Base-by-base conservation (phyloP, 2,888 invertebrate genomes). In the Lamellibrachia satsuma region DNA sequence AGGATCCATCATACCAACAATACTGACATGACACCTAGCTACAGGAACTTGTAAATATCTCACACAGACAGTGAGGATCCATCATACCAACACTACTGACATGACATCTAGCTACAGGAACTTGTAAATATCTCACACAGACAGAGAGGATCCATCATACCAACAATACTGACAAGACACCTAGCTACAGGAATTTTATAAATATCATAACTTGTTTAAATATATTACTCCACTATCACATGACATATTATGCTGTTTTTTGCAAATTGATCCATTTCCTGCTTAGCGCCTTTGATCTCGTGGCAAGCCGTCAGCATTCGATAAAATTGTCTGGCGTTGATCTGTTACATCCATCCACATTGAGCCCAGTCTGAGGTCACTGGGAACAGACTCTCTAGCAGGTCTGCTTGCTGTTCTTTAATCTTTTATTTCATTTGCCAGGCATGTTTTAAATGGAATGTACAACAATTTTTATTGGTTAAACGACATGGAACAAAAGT, bases 231-330 rank as follows among this genome's bases (percentile, higher is more conserved):
- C 22, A 75, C 75, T 75, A 75, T 75, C 75, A 75, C 75, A 75
- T 75, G 75, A 22, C 75, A 15, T 75, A 75, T 75, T 75, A 75
- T 75, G 75, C 75, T 22, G 75, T 75, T 15, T 22, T 22, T 22
- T 75, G 75, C 75, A 75, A 75, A 75, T 75, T 75, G 75, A 75
- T 75, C 75, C 15, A 75, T 75, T 75, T 75, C 75, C 22, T 75
- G 75, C 22, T 15, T 6, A 75, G 22, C n/a, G 1, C 2, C 75
- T 75, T 75, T 75, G 75, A 75, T 75, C 75, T 4, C 22, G 22
- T 22, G 4, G 75, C 75, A 22, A 22, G 75, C 75, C 75, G n/a
- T 75, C 55, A 55, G 55, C 39, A 9, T 55, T 55, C 22, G 75
- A 75, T n/a, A 75, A 75, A 75, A 6, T n/a, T 75, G 75, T 75